phyloP scores from a whole-genome alignment of 2,113 vertebrate genomes.

The Hydropotes inermis region DNA sequence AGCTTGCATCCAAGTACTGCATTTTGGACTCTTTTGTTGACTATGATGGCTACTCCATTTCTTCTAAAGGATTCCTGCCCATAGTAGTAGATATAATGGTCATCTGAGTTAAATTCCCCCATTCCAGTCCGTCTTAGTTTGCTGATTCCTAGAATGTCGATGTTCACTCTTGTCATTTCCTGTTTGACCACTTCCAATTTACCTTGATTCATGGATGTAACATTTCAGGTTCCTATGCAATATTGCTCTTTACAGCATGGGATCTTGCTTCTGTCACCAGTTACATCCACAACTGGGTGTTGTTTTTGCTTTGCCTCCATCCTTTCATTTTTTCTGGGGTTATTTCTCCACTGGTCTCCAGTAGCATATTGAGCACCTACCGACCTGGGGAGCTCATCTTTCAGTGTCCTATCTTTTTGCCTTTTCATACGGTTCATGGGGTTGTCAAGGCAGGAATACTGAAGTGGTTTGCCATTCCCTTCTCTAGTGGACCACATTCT shows the following conservation, averaged over 20 bases:
- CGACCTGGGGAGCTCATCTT: accelerated
- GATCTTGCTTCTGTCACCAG: background rate
- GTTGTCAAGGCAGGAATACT: background rate
- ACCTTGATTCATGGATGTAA: background rate
- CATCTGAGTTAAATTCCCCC: background rate
- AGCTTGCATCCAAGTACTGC: background rate
- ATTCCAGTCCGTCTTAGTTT: background rate
- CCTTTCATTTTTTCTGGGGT: background rate
- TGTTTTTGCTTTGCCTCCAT: background rate
- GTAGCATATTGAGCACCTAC: background rate
- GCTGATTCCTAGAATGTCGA: background rate
- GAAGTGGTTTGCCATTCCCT: background rate
- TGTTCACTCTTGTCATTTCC: background rate
- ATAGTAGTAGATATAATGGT: background rate
- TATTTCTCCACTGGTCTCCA: background rate
- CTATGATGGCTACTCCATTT: background rate
- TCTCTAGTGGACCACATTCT: background rate
- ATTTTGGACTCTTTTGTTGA: background rate
- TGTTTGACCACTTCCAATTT: background rate
- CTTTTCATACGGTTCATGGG: background rate
- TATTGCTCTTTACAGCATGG: background rate
- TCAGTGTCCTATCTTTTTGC: background rate
- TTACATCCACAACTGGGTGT: background rate
- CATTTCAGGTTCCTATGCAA: background rate
- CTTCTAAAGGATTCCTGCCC: background rate